Evolutionary conservation across 1,140 invertebrate species (phyloP).

Genomic region (Ganaspis sp.): DNA sequence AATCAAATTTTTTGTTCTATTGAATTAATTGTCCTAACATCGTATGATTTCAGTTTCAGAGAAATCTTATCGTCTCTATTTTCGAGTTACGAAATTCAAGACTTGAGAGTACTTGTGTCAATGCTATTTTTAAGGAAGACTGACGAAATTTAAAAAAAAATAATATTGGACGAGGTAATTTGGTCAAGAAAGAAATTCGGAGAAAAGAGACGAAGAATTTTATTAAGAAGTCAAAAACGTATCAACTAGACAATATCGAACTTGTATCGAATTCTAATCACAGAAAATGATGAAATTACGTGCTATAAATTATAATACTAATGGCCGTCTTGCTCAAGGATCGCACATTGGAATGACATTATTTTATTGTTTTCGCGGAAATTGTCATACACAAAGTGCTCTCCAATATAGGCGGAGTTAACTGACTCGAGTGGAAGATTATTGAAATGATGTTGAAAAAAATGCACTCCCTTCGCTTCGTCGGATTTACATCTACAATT

Average conservation of each 20-base stretch:
- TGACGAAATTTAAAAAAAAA: neutral
- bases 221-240: neutral
- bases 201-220: neutral
- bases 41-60: constrained; percentile 2
- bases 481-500: neutral
- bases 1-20: too few species aligned
- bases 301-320: constrained; percentile 9
- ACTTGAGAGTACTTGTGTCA: neutral
- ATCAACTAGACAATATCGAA: neutral
- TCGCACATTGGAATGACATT: constrained; percentile 28
- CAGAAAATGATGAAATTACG: constrained; percentile 22
- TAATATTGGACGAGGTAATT: neutral
- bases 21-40: neutral
- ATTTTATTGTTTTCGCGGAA: constrained; percentile 28
- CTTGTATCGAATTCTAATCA: constrained; percentile 22
- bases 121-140: neutral
- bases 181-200: neutral
- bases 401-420: constrained; percentile 4
- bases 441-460: neutral
- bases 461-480: neutral
- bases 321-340: constrained; percentile 22
- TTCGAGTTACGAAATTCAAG: neutral
- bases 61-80: constrained; percentile 8
- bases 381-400: neutral
- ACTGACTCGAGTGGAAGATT: neutral